Conservation (phyloP, 2,797 vertebrate species). For the Paramormyrops hopkinsi region DNA sequence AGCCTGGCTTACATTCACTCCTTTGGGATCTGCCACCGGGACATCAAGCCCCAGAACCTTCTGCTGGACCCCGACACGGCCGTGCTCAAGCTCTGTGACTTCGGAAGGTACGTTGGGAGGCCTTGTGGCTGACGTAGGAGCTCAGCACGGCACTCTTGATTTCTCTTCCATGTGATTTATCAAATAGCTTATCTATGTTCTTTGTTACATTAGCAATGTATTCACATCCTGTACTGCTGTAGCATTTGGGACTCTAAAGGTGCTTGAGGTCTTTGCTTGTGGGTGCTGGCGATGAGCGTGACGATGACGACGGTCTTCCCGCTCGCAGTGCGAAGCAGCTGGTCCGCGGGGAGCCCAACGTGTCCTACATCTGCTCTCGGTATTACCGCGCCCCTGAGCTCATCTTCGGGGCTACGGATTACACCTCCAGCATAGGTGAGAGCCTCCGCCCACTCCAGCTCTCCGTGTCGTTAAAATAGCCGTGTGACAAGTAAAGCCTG, state of each 20-base stretch:
- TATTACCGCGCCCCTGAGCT: slow-evolving; percentile 98
- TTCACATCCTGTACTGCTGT: background rate
- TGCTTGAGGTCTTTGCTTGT: background rate
- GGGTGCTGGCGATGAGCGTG: background rate
- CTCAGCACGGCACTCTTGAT: background rate
- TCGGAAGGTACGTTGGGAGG: slow-evolving; percentile 79
- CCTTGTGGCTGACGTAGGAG: background rate
- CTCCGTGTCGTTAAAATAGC: background rate
- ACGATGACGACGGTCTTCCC: background rate
- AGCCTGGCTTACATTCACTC: slow-evolving; percentile 99
- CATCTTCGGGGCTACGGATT: slow-evolving; percentile 98
- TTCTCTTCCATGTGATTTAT: background rate
- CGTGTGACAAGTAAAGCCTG: background rate
- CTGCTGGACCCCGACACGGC: slow-evolving; percentile 97
- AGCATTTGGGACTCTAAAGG: background rate
- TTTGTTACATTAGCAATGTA: background rate
- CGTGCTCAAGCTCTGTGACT: slow-evolving; percentile 96
- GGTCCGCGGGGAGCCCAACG: slow-evolving; percentile 96
- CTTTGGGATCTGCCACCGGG: slow-evolving; percentile 98
- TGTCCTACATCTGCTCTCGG: slow-evolving; percentile 99
- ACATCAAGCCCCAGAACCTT: slow-evolving; percentile 99
- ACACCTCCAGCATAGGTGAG: slow-evolving; percentile 97
- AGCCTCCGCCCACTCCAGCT: background rate
- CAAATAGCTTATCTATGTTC: background rate
- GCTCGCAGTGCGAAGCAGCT: slow-evolving; percentile 88